phyloP scores from a whole-genome alignment of 2,888 invertebrate genomes.

The Calameuta filiformis region DNA sequence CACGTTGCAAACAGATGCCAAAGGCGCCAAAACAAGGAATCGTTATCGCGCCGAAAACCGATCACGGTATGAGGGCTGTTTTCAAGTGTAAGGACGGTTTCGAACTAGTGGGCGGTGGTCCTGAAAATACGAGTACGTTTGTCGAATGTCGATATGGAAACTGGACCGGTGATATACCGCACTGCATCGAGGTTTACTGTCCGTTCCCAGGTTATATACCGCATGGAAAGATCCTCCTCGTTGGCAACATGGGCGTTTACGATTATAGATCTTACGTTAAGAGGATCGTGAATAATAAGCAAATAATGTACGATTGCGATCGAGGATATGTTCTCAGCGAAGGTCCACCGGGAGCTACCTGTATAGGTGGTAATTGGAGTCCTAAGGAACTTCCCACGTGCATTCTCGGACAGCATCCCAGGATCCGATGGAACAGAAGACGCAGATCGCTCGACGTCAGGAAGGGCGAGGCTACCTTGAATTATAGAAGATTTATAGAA shows the following conservation, averaged over 20 bases:
- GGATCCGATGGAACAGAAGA: conserved; percentile 83
- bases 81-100: conserved; percentile 96
- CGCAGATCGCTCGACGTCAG: conserved; percentile 69
- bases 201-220: conserved; percentile 91
- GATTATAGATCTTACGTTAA: conserved; percentile 94
- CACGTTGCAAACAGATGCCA: conserved; percentile 88
- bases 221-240: conserved; percentile 90
- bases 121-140: conserved; percentile 74
- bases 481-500: conserved; percentile 58
- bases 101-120: conserved; percentile 78
- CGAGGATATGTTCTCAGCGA: conserved; percentile 88
- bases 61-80: conserved; percentile 94
- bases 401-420: conserved; percentile 86
- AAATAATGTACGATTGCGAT: conserved; percentile 96
- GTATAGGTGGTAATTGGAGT: conserved; percentile 94
- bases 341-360: conserved; percentile 94
- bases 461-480: conserved; percentile 6
- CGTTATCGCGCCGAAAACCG: conserved; percentile 97
- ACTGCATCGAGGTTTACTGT: conserved; percentile 87
- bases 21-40: conserved; percentile 90
- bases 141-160: conserved; percentile 92
- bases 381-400: conserved; percentile 90
- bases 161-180: conserved; percentile 91
- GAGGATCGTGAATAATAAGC: conserved; percentile 90
- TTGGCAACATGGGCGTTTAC: conserved; percentile 96